Conservation (phyloP, 1,140 invertebrate genomes). For the Hormaphis cornu region DNA sequence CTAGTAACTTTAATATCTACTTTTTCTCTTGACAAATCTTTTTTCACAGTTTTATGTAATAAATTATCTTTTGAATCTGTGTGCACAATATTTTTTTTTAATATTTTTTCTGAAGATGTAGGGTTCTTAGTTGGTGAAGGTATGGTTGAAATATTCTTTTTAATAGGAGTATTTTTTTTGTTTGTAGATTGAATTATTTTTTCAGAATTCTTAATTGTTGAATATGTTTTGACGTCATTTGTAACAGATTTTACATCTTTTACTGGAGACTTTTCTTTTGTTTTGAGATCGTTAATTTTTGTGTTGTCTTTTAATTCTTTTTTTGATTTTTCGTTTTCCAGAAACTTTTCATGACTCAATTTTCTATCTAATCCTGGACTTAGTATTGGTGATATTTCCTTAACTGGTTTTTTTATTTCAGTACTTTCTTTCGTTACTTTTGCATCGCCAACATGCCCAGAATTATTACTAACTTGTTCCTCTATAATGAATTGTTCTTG, state of each 20-base stretch:
- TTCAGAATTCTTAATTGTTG: neutral
- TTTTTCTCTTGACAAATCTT: constrained; percentile 20
- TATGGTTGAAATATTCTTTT: neutral
- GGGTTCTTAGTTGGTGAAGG: constrained; percentile 7
- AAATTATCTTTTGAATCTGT: neutral
- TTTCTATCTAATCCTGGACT: neutral
- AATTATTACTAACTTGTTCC: neutral
- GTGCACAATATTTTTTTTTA: neutral
- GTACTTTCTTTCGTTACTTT: neutral
- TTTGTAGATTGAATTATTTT: neutral
- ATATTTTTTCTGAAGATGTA: constrained; percentile 17
- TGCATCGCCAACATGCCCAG: neutral
- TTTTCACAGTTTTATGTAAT: constrained; percentile 9
- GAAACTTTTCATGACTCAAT: neutral
- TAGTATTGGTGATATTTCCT: constrained; percentile 3
- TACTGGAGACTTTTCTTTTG: constrained; percentile 15
- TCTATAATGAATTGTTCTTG: constrained; percentile 11
- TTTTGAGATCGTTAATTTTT: neutral
- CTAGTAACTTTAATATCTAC: constrained; percentile 6
- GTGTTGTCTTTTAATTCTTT: neutral
- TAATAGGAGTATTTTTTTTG: neutral
- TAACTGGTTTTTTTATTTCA: neutral
- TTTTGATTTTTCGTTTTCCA: constrained; percentile 2
- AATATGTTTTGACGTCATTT: neutral
- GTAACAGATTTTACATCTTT: neutral